Percentiles rank a stretch among this genome's conserved stretches.
These are phyloP conservation scores for Gari tellinella DNA, from an alignment of 2,888 invertebrate genomes.

Conservation along the genomic window DNA sequence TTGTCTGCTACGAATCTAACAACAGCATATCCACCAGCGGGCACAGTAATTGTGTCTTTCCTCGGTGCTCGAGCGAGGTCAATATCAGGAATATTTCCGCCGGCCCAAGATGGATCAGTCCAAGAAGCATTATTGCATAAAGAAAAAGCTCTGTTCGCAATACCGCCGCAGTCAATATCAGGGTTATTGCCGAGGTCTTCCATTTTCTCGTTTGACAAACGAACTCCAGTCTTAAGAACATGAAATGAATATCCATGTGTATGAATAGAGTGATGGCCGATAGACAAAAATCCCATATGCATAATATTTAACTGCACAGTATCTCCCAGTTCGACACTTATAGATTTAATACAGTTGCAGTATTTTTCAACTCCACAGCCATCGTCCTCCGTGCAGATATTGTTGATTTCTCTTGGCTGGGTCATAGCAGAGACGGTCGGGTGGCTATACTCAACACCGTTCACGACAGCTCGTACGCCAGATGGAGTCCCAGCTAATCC, in stretches of 20 bases:
- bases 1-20: conserved; percentile 75
- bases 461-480: conserved; percentile 47
- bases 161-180: conserved; percentile 44
- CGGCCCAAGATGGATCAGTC: conserved; percentile 63
- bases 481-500: conserved; percentile 56
- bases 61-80: conserved; percentile 62
- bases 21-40: conserved; percentile 77
- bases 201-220: too few species aligned
- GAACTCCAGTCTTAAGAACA: too few species aligned
- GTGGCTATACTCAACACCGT: conserved; percentile 47
- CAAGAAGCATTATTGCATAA: conserved; percentile 66
- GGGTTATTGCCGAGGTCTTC: conserved; percentile 42
- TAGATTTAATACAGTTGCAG: conserved; percentile 63
- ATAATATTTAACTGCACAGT: conserved; percentile 69
- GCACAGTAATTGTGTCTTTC: conserved; percentile 77
- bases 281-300: conserved; percentile 57
- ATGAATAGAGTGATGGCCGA: conserved; percentile 73
- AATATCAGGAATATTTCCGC: conserved; percentile 60
- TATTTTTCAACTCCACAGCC: conserved; percentile 41
- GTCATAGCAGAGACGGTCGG: conserved; percentile 60
- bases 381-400: conserved; percentile 55
- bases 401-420: conserved; percentile 59
- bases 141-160: conserved; percentile 15
- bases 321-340: too few species aligned
- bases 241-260: conserved; percentile 76